phyloP scores from a whole-genome alignment of 2,888 invertebrate genomes.

The Blastobasis lacticolella region DNA sequence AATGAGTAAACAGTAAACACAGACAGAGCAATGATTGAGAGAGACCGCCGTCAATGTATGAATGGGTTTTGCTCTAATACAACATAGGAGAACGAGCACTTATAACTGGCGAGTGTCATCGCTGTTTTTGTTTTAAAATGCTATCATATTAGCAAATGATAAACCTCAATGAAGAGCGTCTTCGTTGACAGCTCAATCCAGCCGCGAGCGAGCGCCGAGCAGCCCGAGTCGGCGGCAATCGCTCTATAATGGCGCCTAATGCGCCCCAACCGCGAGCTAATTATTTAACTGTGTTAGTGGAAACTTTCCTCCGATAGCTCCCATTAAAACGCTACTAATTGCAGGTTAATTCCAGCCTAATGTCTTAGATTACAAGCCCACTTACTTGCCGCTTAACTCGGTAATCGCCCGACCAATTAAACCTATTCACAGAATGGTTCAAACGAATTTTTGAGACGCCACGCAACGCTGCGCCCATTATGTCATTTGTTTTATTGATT shows the following conservation, averaged over 20 bases:
- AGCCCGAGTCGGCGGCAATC: constrained; percentile 16
- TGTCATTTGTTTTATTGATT: constrained; percentile 7
- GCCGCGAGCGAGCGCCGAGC: constrained; percentile 10
- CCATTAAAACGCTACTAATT: constrained; percentile 51
- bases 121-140: too few species aligned
- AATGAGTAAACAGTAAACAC: too few species aligned
- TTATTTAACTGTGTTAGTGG: constrained; percentile 51
- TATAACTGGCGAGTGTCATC: too few species aligned
- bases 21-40: too few species aligned
- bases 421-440: constrained; percentile 10
- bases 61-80: too few species aligned
- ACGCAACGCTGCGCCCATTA: constrained; percentile 1
- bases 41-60: too few species aligned
- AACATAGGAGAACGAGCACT: too few species aligned
- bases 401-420: constrained; percentile 26
- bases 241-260: constrained; percentile 42
- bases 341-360: constrained; percentile 54
- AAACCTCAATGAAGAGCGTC: too few species aligned
- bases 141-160: too few species aligned
- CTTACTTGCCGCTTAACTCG: constrained; percentile 27
- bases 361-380: constrained; percentile 36
- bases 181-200: too few species aligned
- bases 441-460: constrained; percentile 1
- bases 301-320: constrained; percentile 42
- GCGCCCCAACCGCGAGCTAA: constrained; percentile 45